phyloP scores from a whole-genome alignment of 2,797 vertebrate species.

The Orientallactaga sibirica region DNA sequence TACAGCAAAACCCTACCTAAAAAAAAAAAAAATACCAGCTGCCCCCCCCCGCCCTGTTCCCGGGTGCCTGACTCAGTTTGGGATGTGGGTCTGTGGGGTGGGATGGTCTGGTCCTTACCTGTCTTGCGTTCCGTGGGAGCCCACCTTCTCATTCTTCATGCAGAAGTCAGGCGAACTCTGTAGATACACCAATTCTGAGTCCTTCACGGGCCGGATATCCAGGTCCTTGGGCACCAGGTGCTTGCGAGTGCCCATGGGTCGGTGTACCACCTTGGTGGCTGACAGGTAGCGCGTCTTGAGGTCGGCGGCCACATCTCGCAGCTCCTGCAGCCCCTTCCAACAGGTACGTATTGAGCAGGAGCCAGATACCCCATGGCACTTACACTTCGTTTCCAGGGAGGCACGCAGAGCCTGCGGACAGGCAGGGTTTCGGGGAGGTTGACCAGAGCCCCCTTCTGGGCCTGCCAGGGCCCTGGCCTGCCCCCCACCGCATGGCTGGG shows the following conservation, averaged over 20 bases:
- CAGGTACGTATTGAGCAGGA: constrained; percentile 99
- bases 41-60: neutral
- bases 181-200: constrained; percentile 97
- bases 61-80: neutral
- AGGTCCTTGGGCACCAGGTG: constrained; percentile 99
- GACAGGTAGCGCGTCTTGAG: constrained; percentile 98
- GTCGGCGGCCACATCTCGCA: constrained; percentile 95
- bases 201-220: constrained; percentile 96
- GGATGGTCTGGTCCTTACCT: constrained; percentile 89
- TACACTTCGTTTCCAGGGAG: constrained; percentile 98
- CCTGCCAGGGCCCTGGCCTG: constrained; percentile 47
- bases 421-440: constrained; percentile 37
- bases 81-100: fast-evolving
- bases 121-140: constrained; percentile 97
- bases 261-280: constrained; percentile 97
- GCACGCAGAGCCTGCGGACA: constrained; percentile 92
- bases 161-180: constrained; percentile 99
- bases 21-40: no score
- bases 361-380: constrained; percentile 98
- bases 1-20: no score
- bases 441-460: neutral
- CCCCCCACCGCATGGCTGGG: neutral
- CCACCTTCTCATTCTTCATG: constrained; percentile 95
- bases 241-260: constrained; percentile 97
- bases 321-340: constrained; percentile 97